Base-by-base conservation (phyloP, 2,797 vertebrate genomes). In the Ataeniobius toweri region DNA sequence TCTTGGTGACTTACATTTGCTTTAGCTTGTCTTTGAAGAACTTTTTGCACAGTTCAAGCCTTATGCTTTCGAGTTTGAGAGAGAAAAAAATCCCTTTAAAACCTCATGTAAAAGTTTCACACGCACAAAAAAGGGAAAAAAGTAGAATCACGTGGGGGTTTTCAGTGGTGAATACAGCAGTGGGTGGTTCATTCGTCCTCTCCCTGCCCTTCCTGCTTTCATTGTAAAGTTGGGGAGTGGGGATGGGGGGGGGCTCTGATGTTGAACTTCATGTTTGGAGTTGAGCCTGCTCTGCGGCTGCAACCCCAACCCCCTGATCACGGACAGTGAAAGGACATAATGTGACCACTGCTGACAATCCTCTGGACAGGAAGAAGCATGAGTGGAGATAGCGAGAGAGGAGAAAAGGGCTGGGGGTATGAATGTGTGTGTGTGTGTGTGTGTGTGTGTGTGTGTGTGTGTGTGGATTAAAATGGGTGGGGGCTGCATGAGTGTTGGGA, bases 261-360 rank as follows among this genome's bases (percentile, higher is more conserved):
- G 91, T 91, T 94, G 92, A 94, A 93, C 92, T 92, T 93, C 90
- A 88, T 87, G 91, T 90, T 93, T 94, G 93, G 93, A 94, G 86
- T 89, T 85, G 90, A 91, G 92, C 91, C 93, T 83, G 88, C 77
- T 82, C 86, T 89, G 84, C 28, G 75, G 82, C 85, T 76, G 31
- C 86, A 88, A 77, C 84, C 88, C 86, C 80, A 67, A 41, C 79
- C 83, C 84, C 83, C 87, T 76, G 86, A 89, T 89, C 87, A 85
- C 82, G 81, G 78, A 87, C 78, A 77, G 86, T 81, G 55, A 86
- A 72, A 83, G 91, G 83, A 88, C 90, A 89, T 78, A 85, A 90
- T 93, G 91, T 91, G 90, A 89, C 80, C 71, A 41, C 80, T 70
- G 86, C 86, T 89, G 89, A 92, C 89, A 92, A 90, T 87, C 90